Percentiles rank a stretch among this genome's conserved stretches.
phyloP scores from a whole-genome alignment of 2,113 vertebrate genomes.

The Ceyx melanurus region DNA sequence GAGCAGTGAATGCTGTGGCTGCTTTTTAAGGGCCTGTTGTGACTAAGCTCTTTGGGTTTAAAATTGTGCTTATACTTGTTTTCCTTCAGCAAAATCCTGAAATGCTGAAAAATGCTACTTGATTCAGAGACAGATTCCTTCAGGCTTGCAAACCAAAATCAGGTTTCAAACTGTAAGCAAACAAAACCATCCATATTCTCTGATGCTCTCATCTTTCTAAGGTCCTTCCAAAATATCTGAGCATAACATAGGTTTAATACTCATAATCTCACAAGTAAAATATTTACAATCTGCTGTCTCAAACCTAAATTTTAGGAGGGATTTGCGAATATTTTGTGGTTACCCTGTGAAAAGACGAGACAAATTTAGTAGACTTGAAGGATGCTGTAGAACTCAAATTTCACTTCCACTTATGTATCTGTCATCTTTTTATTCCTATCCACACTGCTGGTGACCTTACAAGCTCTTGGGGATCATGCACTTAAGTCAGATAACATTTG shows the following conservation, averaged over 20 bases:
- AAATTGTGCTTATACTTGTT: neutral
- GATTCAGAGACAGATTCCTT: neutral
- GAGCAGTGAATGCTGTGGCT: neutral
- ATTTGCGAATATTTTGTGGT: neutral
- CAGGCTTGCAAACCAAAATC: neutral
- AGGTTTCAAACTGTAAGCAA: neutral
- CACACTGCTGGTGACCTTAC: neutral
- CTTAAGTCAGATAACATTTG: neutral
- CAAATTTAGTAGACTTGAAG: neutral
- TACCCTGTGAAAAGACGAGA: neutral
- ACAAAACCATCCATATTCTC: neutral
- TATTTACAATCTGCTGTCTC: neutral
- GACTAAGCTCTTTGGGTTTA: neutral
- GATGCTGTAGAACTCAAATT: neutral
- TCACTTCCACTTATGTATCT: neutral
- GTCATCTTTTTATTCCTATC: neutral
- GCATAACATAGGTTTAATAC: neutral
- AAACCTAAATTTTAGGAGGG: neutral
- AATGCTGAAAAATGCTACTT: neutral
- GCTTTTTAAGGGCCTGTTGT: neutral
- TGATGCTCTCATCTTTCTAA: neutral
- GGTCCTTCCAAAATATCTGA: neutral
- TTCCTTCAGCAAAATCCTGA: neutral
- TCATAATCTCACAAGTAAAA: neutral
- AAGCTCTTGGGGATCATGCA: neutral